Evolutionary conservation across 2,797 vertebrate species (phyloP).

Genomic region (Onychomys leucogaster): DNA sequence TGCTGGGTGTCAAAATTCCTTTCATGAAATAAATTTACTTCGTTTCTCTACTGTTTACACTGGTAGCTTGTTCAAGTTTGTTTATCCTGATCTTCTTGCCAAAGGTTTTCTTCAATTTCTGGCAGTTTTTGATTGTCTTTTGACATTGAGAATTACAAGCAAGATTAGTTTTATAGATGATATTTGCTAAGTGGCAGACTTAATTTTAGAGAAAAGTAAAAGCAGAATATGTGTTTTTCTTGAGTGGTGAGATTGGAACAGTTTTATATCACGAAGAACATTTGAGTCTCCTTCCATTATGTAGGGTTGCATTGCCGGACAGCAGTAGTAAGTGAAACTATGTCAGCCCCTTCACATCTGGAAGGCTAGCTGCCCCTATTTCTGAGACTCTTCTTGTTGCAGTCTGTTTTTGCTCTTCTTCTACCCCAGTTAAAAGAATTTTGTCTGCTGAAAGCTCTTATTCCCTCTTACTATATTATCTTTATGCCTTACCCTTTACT

Average conservation of each 20-base stretch:
- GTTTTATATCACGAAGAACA: neutral
- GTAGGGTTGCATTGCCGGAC: neutral
- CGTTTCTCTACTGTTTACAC: neutral
- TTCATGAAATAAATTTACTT: neutral
- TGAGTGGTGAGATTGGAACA: neutral
- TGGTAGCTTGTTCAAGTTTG: neutral
- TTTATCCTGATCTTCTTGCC: neutral
- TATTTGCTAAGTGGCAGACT: neutral
- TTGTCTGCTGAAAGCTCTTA: neutral
- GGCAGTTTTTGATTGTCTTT: conserved; percentile 16
- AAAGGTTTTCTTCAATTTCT: neutral
- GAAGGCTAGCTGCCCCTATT: neutral
- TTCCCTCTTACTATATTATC: neutral
- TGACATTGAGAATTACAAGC: neutral
- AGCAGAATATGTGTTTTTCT: neutral
- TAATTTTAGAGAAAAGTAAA: conserved; percentile 18
- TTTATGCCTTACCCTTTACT: neutral
- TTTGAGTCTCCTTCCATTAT: neutral
- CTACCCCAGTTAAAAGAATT: neutral
- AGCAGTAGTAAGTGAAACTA: neutral
- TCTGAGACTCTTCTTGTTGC: neutral
- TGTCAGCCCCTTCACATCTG: neutral
- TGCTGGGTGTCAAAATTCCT: neutral
- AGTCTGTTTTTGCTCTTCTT: neutral
- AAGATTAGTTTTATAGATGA: neutral